These are phyloP conservation scores for Ceratothoa steindachneri DNA, from an alignment of 2,888 invertebrate species.

Conservation along the genomic window DNA sequence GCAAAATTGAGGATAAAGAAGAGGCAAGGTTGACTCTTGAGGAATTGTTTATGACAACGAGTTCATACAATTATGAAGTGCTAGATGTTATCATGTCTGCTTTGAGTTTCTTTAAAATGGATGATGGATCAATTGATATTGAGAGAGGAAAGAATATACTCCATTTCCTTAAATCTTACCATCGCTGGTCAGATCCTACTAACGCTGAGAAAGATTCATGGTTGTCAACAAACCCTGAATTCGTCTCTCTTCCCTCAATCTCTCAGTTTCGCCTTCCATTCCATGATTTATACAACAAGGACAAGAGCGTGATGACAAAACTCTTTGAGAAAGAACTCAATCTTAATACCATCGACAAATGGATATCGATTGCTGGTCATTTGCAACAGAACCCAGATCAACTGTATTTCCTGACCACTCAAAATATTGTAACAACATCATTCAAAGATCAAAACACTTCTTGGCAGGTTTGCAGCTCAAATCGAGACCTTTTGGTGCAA, in stretches of 20 bases:
- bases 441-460: slow-evolving; percentile 11
- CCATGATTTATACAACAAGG: slow-evolving; percentile 26
- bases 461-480: slow-evolving; percentile 36
- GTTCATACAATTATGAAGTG: slow-evolving; percentile 42
- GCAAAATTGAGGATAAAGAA: slow-evolving; percentile 19
- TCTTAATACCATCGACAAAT: slow-evolving; percentile 28
- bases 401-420: slow-evolving; percentile 31
- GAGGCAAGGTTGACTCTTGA: slow-evolving; percentile 19
- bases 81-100: slow-evolving; percentile 26
- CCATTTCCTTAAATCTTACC: slow-evolving; percentile 32
- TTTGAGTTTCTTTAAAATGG: slow-evolving; percentile 17
- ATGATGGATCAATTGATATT: slow-evolving; percentile 8
- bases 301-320: slow-evolving; percentile 20
- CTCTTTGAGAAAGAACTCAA: slow-evolving; percentile 38
- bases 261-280: slow-evolving; percentile 37
- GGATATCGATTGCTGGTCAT: slow-evolving; percentile 24
- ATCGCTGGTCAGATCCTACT: slow-evolving; percentile 15
- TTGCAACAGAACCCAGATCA: slow-evolving; percentile 34
- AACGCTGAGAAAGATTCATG: slow-evolving; percentile 33
- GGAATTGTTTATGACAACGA: slow-evolving; percentile 14
- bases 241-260: slow-evolving; percentile 22
- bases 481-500: slow-evolving; percentile 22
- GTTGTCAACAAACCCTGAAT: slow-evolving; percentile 30
- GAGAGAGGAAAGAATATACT: slow-evolving; percentile 34
- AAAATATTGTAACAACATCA: slow-evolving; percentile 30